Percentiles rank a stretch among this genome's conserved stretches.
Conservation (phyloP, 35 echinoderm and acorn worm species). For the Strongylocentrotus purpuratus region DNA sequence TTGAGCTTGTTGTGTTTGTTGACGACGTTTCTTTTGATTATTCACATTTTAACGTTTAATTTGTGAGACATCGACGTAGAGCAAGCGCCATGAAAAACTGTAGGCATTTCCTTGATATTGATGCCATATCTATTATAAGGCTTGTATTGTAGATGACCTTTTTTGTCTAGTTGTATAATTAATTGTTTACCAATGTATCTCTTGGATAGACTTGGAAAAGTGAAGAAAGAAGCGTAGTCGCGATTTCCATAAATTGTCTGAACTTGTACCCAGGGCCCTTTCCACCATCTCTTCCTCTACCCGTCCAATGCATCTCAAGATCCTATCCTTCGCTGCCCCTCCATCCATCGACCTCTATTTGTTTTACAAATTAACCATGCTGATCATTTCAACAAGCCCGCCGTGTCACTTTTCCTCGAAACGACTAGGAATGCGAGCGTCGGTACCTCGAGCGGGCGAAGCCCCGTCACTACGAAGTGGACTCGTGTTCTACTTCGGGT, state of each 20-base stretch:
- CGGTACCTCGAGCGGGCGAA: background rate
- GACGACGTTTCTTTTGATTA: too few species aligned
- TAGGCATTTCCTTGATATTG: too few species aligned
- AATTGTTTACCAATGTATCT: too few species aligned
- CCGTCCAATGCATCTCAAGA: background rate
- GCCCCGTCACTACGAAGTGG: background rate
- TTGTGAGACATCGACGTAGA: too few species aligned
- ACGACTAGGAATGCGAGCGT: background rate
- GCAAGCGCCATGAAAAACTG: too few species aligned
- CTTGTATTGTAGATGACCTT: too few species aligned
- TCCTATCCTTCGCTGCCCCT: background rate
- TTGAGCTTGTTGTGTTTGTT: too few species aligned
- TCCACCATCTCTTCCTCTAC: background rate
- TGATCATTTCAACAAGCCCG: background rate
- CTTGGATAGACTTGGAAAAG: too few species aligned
- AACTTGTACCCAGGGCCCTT: background rate
- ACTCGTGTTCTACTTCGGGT: background rate
- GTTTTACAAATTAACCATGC: background rate
- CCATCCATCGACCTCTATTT: background rate
- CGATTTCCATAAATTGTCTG: background rate
- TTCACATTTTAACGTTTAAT: too few species aligned
- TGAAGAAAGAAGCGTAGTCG: too few species aligned
- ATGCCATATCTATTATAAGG: too few species aligned
- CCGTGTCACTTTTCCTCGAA: background rate
- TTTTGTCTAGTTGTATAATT: too few species aligned